Evolutionary conservation across 2,113 vertebrate species (phyloP).

Genomic region (Girardinichthys multiradiatus): DNA sequence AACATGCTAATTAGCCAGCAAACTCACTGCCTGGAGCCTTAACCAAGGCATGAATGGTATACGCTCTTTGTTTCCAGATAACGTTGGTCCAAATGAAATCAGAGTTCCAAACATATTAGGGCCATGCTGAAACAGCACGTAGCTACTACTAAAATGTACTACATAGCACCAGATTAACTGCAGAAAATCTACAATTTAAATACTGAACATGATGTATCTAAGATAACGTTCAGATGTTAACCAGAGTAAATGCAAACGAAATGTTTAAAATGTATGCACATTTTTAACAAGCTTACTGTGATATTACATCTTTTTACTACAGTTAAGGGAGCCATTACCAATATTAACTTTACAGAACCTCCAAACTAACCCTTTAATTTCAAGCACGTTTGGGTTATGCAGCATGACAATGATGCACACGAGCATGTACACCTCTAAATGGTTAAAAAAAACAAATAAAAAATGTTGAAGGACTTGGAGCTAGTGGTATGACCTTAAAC

Average conservation of each 20-base stretch:
- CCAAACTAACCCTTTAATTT: too few relatives aligned
- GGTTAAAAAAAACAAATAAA: too few relatives aligned
- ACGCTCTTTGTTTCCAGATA: not conserved
- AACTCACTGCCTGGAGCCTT: not conserved
- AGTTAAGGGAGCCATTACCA: too few relatives aligned
- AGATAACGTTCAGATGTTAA: too few relatives aligned
- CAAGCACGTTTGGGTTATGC: too few relatives aligned
- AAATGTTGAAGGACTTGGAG: too few relatives aligned
- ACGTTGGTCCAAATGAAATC: not conserved
- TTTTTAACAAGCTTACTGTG: too few relatives aligned
- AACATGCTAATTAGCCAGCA: constrained; percentile 8
- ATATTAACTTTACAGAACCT: too few relatives aligned
- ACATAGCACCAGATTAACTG: not conserved
- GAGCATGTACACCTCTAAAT: too few relatives aligned
- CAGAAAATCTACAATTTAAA: not conserved
- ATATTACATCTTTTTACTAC: too few relatives aligned
- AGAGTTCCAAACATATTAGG: not conserved
- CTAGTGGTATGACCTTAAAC: too few relatives aligned
- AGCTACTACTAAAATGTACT: not conserved
- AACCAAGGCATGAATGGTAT: not conserved
- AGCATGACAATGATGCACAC: too few relatives aligned
- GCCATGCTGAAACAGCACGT: not conserved
- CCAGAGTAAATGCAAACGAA: not conserved
- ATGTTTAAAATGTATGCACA: not conserved
- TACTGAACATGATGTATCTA: not conserved